phyloP scores from a whole-genome alignment of 2,113 vertebrate species.

The Epinephelus lanceolatus region DNA sequence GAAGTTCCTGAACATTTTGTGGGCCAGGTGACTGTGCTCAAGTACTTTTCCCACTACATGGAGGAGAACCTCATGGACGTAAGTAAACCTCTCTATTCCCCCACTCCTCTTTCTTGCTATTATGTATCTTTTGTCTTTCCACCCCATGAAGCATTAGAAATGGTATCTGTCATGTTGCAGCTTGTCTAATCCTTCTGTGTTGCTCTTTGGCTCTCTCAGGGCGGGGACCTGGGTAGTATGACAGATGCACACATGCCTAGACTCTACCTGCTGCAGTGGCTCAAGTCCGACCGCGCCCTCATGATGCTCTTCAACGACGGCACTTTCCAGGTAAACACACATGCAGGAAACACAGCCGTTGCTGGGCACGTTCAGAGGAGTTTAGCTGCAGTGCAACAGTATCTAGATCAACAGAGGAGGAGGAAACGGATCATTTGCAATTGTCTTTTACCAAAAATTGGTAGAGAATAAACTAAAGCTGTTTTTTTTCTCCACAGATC shows the following conservation, averaged over 20 bases:
- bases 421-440: not conserved
- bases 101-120: conserved; percentile 5
- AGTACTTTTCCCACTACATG: conserved; percentile 99
- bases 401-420: not conserved
- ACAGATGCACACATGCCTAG: conserved; percentile 90
- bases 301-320: conserved; percentile 99
- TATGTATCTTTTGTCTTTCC: conserved; percentile 27
- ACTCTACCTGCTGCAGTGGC: conserved; percentile 97
- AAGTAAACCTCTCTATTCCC: conserved; percentile 78
- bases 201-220: conserved; percentile 82
- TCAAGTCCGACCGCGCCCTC: conserved; percentile 97
- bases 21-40: conserved; percentile 96
- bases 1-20: conserved; percentile 96
- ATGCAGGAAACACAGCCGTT: conserved; percentile 9
- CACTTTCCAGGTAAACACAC: conserved; percentile 94
- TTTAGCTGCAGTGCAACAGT: not conserved
- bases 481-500: conserved; percentile 84
- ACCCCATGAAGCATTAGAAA: conserved; percentile 39
- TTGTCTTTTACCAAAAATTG: not conserved
- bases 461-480: not conserved
- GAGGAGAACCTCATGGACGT: conserved; percentile 99
- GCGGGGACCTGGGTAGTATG: conserved; percentile 92
- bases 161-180: conserved; percentile 32
- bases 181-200: conserved; percentile 48
- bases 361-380: conserved; percentile 34